A percentile compares a stretch with the other conserved stretches of the same genome.
Conservation (phyloP, 2,113 vertebrate species). For the Rhipidura dahli region DNA sequence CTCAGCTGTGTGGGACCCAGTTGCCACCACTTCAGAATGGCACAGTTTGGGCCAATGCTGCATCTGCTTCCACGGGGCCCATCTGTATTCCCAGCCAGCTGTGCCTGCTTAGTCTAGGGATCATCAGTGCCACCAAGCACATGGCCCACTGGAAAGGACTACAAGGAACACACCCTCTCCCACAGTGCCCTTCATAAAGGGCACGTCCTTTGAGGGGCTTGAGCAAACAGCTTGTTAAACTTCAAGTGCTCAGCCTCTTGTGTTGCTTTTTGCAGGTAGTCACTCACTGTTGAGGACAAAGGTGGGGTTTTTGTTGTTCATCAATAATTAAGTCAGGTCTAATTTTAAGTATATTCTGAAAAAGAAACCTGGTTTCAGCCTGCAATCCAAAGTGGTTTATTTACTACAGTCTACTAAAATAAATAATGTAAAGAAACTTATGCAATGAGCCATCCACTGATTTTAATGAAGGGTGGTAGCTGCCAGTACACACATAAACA, state of each 20-base stretch:
- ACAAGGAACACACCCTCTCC: background rate
- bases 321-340: background rate
- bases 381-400: background rate
- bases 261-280: background rate
- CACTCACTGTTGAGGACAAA: background rate
- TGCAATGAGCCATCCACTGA: background rate
- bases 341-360: background rate
- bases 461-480: slow-evolving; percentile 33
- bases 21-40: background rate
- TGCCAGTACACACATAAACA: background rate
- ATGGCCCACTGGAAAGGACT: rapidly evolving
- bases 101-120: background rate
- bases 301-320: background rate
- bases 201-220: background rate
- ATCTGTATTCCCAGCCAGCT: background rate
- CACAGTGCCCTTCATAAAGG: background rate
- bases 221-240: background rate
- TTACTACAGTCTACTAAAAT: background rate
- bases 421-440: background rate
- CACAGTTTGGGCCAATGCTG: background rate
- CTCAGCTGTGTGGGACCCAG: background rate
- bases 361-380: background rate
- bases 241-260: rapidly evolving
- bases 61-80: background rate
- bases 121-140: background rate